These are phyloP conservation scores for Cyclopterus lumpus DNA, from an alignment of 2,797 vertebrate species.

Conservation along the genomic window DNA sequence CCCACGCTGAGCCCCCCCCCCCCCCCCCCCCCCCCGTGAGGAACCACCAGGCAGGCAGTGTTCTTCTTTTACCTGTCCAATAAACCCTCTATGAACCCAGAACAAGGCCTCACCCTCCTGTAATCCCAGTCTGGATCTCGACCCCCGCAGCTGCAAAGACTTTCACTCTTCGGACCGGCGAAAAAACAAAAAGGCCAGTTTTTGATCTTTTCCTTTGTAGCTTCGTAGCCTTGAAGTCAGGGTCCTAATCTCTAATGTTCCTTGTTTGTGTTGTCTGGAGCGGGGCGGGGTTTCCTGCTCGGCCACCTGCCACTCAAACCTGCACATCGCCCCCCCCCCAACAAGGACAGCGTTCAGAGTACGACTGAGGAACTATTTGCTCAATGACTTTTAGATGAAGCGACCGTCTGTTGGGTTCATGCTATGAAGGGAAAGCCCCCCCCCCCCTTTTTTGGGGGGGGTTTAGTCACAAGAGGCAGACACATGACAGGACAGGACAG, in stretches of 20 bases:
- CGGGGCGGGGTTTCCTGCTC: too few relatives aligned
- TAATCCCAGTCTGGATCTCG: constrained; percentile 71
- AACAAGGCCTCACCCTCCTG: constrained; percentile 16
- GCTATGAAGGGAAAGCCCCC: constrained; percentile 22
- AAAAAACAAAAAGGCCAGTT: too few relatives aligned
- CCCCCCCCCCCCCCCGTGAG: constrained; percentile 31
- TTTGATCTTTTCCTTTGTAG: neutral
- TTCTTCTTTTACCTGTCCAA: constrained; percentile 58
- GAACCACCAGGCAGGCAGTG: constrained; percentile 57
- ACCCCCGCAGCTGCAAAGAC: constrained; percentile 9
- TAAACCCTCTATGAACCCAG: constrained; percentile 36
- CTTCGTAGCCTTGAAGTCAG: neutral
- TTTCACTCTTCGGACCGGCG: constrained; percentile 1
- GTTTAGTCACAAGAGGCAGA: constrained; percentile 11
- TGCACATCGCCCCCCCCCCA: neutral
- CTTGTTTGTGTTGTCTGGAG: too few relatives aligned
- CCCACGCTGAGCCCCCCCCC: constrained; percentile 44
- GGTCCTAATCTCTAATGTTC: too few relatives aligned
- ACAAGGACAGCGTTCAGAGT: constrained; percentile 24
- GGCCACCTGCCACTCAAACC: too few relatives aligned
- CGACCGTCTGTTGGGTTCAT: constrained; percentile 35
- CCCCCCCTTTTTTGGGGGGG: constrained; percentile 29
- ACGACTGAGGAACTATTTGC: constrained; percentile 22
- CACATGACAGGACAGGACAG: constrained; percentile 37
- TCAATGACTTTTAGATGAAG: constrained; percentile 30